Conservation (phyloP, 2,113 vertebrate species). For the Macrotis lagotis region DNA sequence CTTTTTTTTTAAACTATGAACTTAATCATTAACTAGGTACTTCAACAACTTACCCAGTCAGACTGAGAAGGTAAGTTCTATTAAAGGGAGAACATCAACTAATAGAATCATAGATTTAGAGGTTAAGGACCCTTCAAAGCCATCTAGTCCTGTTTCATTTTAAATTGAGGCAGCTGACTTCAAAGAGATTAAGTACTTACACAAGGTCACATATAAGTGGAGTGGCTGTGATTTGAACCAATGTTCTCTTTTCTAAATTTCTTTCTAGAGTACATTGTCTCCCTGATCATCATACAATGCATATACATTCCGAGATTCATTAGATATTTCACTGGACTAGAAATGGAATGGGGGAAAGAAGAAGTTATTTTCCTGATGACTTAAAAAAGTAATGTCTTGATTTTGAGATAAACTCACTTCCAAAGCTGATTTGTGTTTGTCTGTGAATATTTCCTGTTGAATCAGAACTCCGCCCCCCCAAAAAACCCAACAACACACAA, state of each 20-base stretch:
- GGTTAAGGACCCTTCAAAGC: background rate
- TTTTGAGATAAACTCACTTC: background rate
- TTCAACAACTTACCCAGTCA: background rate
- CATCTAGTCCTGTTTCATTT: background rate
- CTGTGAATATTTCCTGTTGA: background rate
- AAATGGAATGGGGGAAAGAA: background rate
- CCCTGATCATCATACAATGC: background rate
- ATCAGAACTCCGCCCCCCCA: background rate
- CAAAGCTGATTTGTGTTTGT: background rate
- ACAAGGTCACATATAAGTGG: background rate
- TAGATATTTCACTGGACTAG: background rate
- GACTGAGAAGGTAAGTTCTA: background rate
- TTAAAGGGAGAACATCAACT: background rate
- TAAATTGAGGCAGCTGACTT: background rate
- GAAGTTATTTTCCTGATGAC: background rate
- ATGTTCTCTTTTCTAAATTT: background rate
- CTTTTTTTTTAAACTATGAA: background rate
- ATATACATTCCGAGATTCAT: background rate
- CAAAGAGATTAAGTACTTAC: background rate
- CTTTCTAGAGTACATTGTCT: background rate
- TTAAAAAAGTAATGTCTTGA: background rate
- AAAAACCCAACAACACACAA: background rate
- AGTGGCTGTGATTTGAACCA: background rate
- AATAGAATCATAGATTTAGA: background rate
- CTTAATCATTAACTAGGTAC: background rate